These are phyloP conservation scores for Eulithis testata DNA, from an alignment of 2,888 invertebrate species.

Conservation along the genomic window DNA sequence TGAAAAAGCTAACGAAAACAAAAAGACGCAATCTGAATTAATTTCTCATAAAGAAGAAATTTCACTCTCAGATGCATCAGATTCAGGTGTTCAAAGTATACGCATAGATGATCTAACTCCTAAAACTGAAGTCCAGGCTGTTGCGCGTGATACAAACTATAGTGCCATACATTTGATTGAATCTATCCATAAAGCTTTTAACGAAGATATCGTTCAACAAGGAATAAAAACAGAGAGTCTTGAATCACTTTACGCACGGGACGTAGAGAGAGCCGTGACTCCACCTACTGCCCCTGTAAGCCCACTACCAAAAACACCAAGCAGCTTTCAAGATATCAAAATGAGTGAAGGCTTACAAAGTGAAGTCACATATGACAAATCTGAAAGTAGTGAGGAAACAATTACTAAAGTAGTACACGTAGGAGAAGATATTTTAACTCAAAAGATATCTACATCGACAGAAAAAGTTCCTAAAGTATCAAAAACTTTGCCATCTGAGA, in stretches of 20 bases:
- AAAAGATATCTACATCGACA: conserved; percentile 81
- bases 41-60: conserved; percentile 58
- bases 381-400: conserved; percentile 75
- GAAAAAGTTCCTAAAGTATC: conserved; percentile 71
- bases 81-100: conserved; percentile 65
- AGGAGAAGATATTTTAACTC: conserved; percentile 80
- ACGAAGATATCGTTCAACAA: conserved; percentile 70
- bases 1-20: conserved; percentile 38
- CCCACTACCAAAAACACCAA: conserved; percentile 79
- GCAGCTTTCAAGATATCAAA: conserved; percentile 71
- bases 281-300: conserved; percentile 89
- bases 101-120: conserved; percentile 51
- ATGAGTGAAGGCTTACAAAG: conserved; percentile 71
- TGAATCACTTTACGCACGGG: conserved; percentile 55
- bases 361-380: conserved; percentile 71
- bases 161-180: conserved; percentile 63
- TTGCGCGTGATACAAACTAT: conserved; percentile 50
- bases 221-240: conserved; percentile 72
- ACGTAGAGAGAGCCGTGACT: conserved; percentile 79
- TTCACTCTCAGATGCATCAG: conserved; percentile 58
- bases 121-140: conserved; percentile 35
- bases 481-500: conserved; percentile 51
- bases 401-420: conserved; percentile 81
- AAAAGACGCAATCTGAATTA: conserved; percentile 35
- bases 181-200: conserved; percentile 73